These are phyloP conservation scores for Cisticola juncidis DNA, from an alignment of 2,113 vertebrate species.

Conservation along the genomic window DNA sequence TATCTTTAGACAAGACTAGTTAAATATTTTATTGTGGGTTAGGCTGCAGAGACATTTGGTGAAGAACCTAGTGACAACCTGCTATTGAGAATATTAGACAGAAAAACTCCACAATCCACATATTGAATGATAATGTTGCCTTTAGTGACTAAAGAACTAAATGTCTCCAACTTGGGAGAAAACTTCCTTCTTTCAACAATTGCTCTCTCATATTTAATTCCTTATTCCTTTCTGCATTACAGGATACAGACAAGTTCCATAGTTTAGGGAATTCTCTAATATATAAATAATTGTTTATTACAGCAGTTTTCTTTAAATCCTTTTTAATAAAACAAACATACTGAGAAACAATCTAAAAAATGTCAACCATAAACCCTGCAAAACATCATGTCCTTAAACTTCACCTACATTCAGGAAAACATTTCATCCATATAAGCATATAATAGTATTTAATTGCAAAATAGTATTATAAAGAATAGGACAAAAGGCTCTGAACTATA, in stretches of 20 bases:
- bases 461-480: background rate
- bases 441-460: background rate
- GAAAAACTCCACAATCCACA: background rate
- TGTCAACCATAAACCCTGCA: rapidly evolving
- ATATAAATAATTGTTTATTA: background rate
- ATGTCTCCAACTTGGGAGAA: background rate
- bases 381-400: conserved; percentile 28
- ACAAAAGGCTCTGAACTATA: background rate
- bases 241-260: background rate
- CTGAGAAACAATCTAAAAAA: background rate
- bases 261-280: background rate
- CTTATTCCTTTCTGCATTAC: background rate
- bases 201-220: background rate
- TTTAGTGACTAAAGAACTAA: background rate
- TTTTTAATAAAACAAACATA: background rate
- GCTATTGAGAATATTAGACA: background rate
- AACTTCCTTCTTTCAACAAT: background rate
- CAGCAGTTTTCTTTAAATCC: conserved; percentile 22
- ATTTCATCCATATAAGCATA: background rate
- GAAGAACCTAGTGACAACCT: background rate
- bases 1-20: background rate
- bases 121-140: background rate
- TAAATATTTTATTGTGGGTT: background rate
- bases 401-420: conserved; percentile 11
- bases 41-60: background rate